phyloP scores from a whole-genome alignment of 2,797 vertebrate genomes.

The Clarias pachynema region DNA sequence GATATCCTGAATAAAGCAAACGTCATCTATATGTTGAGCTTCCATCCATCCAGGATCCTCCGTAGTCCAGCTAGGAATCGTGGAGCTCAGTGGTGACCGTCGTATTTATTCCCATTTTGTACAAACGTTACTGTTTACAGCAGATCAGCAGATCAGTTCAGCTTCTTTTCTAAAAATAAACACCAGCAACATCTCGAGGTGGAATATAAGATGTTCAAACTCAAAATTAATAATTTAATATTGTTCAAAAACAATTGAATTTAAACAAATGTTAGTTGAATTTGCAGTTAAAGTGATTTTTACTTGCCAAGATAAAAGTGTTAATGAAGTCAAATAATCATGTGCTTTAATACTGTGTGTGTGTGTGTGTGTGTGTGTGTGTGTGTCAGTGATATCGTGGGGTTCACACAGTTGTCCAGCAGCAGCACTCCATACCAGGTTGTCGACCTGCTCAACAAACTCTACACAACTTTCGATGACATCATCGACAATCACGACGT shows the following conservation, averaged over 20 bases:
- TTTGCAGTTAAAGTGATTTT: neutral
- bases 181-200: neutral
- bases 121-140: neutral
- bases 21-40: neutral
- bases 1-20: neutral
- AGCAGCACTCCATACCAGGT: conserved; percentile 83
- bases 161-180: neutral
- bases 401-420: conserved; percentile 85
- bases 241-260: neutral
- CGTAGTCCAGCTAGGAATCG: no score
- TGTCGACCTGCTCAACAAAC: conserved; percentile 83
- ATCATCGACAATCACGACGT: conserved; percentile 86
- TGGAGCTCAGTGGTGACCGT: no score
- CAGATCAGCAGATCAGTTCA: neutral
- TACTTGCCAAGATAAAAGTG: no score
- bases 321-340: neutral
- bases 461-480: conserved; percentile 85
- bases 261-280: neutral
- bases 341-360: neutral
- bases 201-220: neutral
- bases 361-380: conserved; percentile 2
- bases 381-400: conserved; percentile 80
- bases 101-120: no score
- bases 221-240: neutral
- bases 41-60: no score